These are phyloP conservation scores for Xestoiulus laeticollis DNA, from an alignment of 2,888 invertebrate genomes.

Conservation along the genomic window DNA sequence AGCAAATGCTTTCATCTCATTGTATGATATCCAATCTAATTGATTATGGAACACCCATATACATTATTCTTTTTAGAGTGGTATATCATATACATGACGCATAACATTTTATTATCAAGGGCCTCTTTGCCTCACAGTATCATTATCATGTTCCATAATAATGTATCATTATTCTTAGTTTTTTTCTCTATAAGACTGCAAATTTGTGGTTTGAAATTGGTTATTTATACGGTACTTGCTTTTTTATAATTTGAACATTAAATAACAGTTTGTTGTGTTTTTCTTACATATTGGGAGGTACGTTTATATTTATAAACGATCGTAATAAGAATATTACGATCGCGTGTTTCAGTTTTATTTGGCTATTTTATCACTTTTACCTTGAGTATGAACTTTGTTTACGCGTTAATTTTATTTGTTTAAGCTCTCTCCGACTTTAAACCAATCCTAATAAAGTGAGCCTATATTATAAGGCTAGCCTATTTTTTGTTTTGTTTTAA, in stretches of 20 bases:
- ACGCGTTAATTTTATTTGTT: neutral
- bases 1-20: too few relatives aligned
- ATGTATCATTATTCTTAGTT: too few relatives aligned
- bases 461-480: neutral
- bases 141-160: too few relatives aligned
- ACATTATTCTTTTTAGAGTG: too few relatives aligned
- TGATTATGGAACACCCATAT: too few relatives aligned
- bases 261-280: neutral
- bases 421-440: neutral
- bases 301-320: neutral
- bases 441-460: neutral
- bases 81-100: too few relatives aligned
- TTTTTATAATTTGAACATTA: neutral
- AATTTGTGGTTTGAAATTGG: neutral
- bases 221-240: neutral
- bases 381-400: conserved; percentile 27
- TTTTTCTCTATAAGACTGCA: neutral
- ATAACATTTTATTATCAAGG: too few relatives aligned
- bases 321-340: neutral
- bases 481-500: neutral
- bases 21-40: too few relatives aligned
- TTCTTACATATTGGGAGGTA: neutral
- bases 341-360: neutral
- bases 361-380: neutral
- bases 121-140: too few relatives aligned